Evolutionary conservation across 2,797 vertebrate genomes (phyloP).

Genomic region (Urocyon cinereoargenteus): DNA sequence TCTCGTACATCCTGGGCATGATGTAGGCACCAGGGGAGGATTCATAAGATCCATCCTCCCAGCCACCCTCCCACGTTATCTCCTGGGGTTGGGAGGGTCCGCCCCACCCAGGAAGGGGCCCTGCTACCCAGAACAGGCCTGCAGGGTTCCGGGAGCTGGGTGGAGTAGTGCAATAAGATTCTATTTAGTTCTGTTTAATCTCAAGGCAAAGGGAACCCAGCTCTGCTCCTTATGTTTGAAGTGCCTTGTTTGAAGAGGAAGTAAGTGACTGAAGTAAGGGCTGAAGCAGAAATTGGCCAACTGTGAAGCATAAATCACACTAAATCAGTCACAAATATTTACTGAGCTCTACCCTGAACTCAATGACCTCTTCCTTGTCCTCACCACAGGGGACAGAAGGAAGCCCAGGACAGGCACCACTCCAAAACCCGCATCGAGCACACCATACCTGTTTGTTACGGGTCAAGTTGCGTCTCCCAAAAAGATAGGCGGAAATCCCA

Average conservation of each 20-base stretch:
- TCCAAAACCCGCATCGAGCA: too few species aligned
- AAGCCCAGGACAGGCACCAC: background rate
- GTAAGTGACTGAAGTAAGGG: background rate
- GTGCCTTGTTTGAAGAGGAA: background rate
- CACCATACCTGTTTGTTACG: background rate
- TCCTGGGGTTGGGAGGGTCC: background rate
- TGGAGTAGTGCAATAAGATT: rapidly evolving
- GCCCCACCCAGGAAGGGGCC: background rate
- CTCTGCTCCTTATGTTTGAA: background rate
- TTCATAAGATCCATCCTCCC: background rate
- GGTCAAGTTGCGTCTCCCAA: background rate
- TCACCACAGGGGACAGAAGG: background rate
- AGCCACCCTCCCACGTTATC: background rate
- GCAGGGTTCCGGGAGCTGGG: background rate
- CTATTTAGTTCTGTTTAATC: background rate
- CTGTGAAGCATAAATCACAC: background rate
- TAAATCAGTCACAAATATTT: slow-evolving; percentile 30
- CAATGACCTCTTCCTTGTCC: background rate
- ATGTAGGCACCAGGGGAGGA: background rate
- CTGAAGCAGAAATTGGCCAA: background rate
- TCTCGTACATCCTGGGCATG: background rate
- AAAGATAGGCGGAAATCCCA: background rate
- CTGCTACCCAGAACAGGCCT: background rate
- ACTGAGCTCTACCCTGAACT: background rate
- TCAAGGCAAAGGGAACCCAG: too few species aligned